Evolutionary conservation across 1,140 invertebrate species (phyloP).

Genomic region (Chironomus tepperi): DNA sequence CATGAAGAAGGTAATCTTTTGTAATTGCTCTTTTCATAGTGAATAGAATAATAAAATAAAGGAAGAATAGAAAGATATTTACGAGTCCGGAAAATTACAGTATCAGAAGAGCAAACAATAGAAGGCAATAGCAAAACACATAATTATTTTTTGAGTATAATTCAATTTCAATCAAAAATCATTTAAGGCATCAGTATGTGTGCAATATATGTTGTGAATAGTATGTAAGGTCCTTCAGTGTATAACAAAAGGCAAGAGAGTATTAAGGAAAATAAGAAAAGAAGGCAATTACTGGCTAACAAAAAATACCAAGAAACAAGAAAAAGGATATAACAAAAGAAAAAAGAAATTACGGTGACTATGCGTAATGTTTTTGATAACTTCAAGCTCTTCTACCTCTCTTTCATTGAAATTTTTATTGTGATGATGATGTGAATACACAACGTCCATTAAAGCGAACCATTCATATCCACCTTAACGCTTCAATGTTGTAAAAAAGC

Average conservation of each 20-base stretch:
- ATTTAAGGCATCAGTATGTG: neutral
- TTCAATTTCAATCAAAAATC: constrained; percentile 21
- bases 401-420: too few relatives aligned
- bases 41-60: neutral
- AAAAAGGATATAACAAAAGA: constrained; percentile 12
- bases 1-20: neutral
- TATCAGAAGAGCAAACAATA: neutral
- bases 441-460: neutral
- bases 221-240: neutral
- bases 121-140: constrained; percentile 13
- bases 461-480: neutral
- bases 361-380: neutral
- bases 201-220: neutral
- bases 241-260: neutral
- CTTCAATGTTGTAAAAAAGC: neutral
- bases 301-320: neutral
- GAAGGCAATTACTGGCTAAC: neutral
- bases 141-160: constrained; percentile 16
- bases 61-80: neutral
- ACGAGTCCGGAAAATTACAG: constrained; percentile 18
- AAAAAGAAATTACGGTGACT: constrained; percentile 6
- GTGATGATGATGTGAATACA: too few relatives aligned
- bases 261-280: neutral
- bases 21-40: neutral
- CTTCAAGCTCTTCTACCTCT: neutral